Conservation (phyloP, 2,888 invertebrate genomes). For the Oligia strigilis region DNA sequence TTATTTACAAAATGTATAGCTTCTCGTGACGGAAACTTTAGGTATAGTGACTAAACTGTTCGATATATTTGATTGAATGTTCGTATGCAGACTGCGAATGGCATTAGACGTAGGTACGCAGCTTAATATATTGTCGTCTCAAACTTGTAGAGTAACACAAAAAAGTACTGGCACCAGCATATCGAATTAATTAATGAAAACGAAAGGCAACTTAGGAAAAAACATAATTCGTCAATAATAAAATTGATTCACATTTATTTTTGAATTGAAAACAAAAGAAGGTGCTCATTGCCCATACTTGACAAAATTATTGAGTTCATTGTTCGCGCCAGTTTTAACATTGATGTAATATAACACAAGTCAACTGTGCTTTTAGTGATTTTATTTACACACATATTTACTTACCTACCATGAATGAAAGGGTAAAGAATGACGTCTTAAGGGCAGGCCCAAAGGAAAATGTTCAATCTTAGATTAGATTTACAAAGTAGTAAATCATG, state of each 20-base stretch:
- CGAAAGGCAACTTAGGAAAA: not conserved
- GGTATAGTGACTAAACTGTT: too few species aligned
- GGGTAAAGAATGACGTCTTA: not conserved
- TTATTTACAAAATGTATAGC: too few species aligned
- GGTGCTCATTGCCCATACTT: not conserved
- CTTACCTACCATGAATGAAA: not conserved
- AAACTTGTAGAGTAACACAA: too few species aligned
- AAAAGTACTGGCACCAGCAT: not conserved
- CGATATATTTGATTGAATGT: not conserved
- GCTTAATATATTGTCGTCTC: too few species aligned
- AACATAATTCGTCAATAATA: not conserved
- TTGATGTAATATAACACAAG: not conserved
- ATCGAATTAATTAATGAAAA: not conserved
- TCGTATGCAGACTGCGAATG: not conserved
- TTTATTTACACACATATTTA: not conserved
- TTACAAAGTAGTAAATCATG: too few species aligned
- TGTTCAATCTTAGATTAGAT: too few species aligned
- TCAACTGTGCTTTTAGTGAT: not conserved
- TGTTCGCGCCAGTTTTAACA: not conserved
- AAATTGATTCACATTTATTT: not conserved
- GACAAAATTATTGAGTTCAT: conserved; percentile 3
- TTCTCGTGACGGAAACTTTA: too few species aligned
- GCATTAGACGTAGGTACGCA: too few species aligned
- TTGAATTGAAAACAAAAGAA: not conserved
- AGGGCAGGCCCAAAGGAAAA: too few species aligned